phyloP scores from a whole-genome alignment of 2,797 vertebrate species.

The Schizothorax lantsangensis region DNA sequence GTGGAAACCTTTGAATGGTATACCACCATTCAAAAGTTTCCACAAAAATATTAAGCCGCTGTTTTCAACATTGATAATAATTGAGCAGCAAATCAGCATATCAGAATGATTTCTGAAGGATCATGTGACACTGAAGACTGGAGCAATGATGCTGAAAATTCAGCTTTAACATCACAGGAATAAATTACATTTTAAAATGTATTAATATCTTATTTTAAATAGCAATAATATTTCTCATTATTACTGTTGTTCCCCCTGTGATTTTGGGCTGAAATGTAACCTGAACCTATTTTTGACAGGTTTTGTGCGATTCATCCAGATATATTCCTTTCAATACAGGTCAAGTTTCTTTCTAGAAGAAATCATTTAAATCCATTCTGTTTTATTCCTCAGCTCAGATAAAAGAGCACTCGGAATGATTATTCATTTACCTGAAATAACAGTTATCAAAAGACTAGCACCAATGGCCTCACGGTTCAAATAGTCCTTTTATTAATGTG shows the following conservation, averaged over 20 bases:
- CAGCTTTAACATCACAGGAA: background rate
- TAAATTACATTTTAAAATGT: background rate
- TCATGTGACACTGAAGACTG: background rate
- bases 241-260: background rate
- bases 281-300: background rate
- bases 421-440: constrained; percentile 41
- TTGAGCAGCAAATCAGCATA: background rate
- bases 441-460: constrained; percentile 25
- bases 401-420: constrained; percentile 28
- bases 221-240: background rate
- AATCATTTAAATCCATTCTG: background rate
- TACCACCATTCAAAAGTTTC: background rate
- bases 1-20: too few relatives aligned
- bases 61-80: background rate
- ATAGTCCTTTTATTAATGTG: constrained; percentile 39
- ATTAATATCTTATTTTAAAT: background rate
- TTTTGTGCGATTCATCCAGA: background rate
- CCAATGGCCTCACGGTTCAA: constrained; percentile 15
- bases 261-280: background rate
- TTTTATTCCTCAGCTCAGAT: constrained; percentile 7
- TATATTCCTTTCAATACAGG: background rate
- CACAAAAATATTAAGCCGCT: background rate
- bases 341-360: background rate
- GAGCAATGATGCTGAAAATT: background rate
- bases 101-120: background rate